These are phyloP conservation scores for Pelobates fuscus DNA, from an alignment of 2,113 vertebrate species.

Conservation along the genomic window DNA sequence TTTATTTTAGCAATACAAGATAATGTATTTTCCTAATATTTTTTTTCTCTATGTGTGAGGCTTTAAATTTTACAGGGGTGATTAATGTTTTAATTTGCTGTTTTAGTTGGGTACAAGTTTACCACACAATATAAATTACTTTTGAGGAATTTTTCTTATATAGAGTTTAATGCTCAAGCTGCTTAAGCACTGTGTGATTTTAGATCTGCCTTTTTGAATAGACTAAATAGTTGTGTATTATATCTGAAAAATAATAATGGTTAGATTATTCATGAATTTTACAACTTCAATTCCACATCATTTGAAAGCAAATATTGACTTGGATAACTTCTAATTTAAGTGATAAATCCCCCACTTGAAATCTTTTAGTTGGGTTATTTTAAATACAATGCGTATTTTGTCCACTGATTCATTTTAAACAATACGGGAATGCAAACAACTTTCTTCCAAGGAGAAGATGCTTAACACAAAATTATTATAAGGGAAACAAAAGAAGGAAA, in stretches of 20 bases:
- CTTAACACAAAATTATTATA: not conserved
- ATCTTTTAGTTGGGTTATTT: constrained; percentile 54
- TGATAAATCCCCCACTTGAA: constrained; percentile 55
- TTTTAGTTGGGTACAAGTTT: constrained; percentile 82
- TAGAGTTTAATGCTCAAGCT: constrained; percentile 77
- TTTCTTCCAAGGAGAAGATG: not conserved
- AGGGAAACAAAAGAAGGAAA: not conserved
- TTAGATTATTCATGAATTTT: constrained; percentile 44
- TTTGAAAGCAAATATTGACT: constrained; percentile 41
- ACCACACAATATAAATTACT: constrained; percentile 81
- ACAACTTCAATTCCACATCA: constrained; percentile 16
- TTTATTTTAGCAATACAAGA: constrained; percentile 84
- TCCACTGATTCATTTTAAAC: constrained; percentile 41
- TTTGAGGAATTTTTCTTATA: constrained; percentile 80
- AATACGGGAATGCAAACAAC: constrained; percentile 45
- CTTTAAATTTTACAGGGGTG: constrained; percentile 80
- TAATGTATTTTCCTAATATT: constrained; percentile 83
- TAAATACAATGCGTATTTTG: constrained; percentile 41
- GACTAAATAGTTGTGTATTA: constrained; percentile 58
- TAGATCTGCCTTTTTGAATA: constrained; percentile 57
- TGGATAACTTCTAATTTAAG: constrained; percentile 60
- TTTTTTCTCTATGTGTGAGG: constrained; percentile 73
- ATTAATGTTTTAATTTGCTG: constrained; percentile 86
- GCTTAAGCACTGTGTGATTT: constrained; percentile 74
- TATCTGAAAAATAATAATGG: constrained; percentile 64